Conservation (phyloP, 2,888 invertebrate species). For the Phaedon cochleariae region DNA sequence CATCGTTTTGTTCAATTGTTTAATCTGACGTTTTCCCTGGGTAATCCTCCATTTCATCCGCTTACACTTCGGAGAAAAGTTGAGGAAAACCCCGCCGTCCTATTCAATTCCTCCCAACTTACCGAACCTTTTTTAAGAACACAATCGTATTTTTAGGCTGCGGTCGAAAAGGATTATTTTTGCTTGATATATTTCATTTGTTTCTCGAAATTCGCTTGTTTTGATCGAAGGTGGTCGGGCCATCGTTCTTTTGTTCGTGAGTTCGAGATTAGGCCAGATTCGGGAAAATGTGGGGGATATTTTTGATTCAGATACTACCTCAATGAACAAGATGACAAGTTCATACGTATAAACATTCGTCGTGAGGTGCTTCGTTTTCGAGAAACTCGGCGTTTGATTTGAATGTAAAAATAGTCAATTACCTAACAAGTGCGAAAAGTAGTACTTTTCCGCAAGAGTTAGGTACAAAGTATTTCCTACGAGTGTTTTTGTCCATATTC, state of each 20-base stretch:
- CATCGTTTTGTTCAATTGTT: constrained; percentile 48
- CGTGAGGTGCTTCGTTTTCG: too few relatives aligned
- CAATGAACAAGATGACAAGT: too few relatives aligned
- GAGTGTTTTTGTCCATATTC: too few relatives aligned
- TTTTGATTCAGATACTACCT: too few relatives aligned
- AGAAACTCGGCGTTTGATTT: too few relatives aligned
- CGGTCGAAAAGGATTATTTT: constrained; percentile 36
- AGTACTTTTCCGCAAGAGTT: too few relatives aligned
- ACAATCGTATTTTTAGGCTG: constrained; percentile 33
- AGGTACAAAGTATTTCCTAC: too few relatives aligned
- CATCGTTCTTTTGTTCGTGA: not conserved
- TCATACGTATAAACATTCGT: too few relatives aligned
- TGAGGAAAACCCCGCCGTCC: constrained; percentile 24
- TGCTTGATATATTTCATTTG: constrained; percentile 34
- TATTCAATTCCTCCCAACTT: constrained; percentile 3
- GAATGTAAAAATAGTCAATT: too few relatives aligned
- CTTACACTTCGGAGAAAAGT: constrained; percentile 40
- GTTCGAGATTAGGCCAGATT: not conserved
- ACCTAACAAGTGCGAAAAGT: too few relatives aligned
- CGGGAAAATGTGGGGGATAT: not conserved
- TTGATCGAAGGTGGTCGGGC: not conserved
- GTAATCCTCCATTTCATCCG: constrained; percentile 43
- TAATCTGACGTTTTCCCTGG: constrained; percentile 45
- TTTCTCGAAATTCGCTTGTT: constrained; percentile 7
- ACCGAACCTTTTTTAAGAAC: constrained; percentile 21